Evolutionary conservation across 2,113 vertebrate genomes (phyloP).

Genomic region (Naja naja): DNA sequence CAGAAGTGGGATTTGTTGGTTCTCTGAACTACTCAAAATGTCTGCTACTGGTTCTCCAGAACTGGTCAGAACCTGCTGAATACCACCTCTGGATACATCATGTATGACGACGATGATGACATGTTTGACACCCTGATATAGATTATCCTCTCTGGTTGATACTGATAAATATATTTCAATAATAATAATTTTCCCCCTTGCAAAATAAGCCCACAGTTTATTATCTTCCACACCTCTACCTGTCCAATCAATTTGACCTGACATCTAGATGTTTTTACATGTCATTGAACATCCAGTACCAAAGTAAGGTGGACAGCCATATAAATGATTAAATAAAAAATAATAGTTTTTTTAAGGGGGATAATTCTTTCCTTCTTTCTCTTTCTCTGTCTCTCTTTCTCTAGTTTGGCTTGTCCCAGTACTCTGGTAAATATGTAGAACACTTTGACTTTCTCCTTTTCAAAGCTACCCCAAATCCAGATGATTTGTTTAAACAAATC

Average conservation of each 20-base stretch:
- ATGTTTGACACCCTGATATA: too few species aligned
- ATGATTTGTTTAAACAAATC: slow-evolving; percentile 31
- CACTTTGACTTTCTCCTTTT: slow-evolving; percentile 57
- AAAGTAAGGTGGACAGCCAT: neutral
- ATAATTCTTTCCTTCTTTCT: neutral
- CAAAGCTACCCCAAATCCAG: neutral
- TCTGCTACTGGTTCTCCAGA: too few species aligned
- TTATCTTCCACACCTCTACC: neutral
- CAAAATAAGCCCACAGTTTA: neutral
- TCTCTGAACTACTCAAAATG: too few species aligned
- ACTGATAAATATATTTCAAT: too few species aligned
- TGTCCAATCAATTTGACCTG: neutral
- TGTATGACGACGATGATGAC: too few species aligned
- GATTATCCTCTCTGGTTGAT: too few species aligned
- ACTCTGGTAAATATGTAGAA: slow-evolving; percentile 5
- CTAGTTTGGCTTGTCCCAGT: slow-evolving; percentile 63
- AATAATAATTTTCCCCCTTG: too few species aligned
- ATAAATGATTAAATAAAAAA: neutral
- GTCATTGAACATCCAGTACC: neutral
- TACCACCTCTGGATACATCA: too few species aligned
- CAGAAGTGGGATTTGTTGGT: too few species aligned
- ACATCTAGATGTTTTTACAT: neutral
- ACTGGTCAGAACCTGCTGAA: too few species aligned
- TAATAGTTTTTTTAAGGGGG: neutral
- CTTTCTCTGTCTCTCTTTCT: neutral